Evolutionary conservation across 2,797 vertebrate genomes (phyloP), one percentile per base, ranked within the genome.

Genomic region (Sus cebifrons): DNA sequence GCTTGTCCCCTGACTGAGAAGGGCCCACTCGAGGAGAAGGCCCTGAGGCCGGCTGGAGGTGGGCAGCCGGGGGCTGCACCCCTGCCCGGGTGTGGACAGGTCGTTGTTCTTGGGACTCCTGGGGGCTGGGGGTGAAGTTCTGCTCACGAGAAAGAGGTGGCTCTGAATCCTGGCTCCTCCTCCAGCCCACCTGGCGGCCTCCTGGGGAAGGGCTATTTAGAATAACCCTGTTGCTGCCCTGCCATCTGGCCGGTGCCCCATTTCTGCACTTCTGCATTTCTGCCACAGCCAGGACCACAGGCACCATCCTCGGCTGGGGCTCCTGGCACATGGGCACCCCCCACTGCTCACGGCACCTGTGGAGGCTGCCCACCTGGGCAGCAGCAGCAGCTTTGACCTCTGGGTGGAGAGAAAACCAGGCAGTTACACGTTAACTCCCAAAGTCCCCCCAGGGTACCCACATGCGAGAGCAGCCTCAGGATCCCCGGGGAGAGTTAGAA

Each of bases 391-490:
- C 36, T 36, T 0, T 40, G 62, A 67, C 9, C 20, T 11, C 58
- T 27, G 27, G 18, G 1, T 25, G 9, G 20, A 27, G 68, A 67
- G 16, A 56, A 71, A 56, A 7, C 62, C 5, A 20, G 17, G 6
- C 32, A 18, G 5, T 17, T 54, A 65, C 60, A 36, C 20, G 1
- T 21, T 21, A n/a, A 13, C 6, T 14, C 32, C 67, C 29, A 29
- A 60, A 54, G 40, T 17, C 2, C 0, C 21, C 40, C 8, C 2
- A 3, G 62, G 64, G n/a, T 9, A 16, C 36, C 36, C 27, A 20
- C 1, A 5, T 0, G 4, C 0, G 18, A n/a, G 15, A 52, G 1
- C 2, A 29, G 20, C 70, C 2, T 29, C 5, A 49, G 4, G 25
- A n/a, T 3, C 52, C 12, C 21, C 10, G 1, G 44, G 32, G 32